Conservation (phyloP, 2,797 vertebrate species). For the Tragopan temminckii region DNA sequence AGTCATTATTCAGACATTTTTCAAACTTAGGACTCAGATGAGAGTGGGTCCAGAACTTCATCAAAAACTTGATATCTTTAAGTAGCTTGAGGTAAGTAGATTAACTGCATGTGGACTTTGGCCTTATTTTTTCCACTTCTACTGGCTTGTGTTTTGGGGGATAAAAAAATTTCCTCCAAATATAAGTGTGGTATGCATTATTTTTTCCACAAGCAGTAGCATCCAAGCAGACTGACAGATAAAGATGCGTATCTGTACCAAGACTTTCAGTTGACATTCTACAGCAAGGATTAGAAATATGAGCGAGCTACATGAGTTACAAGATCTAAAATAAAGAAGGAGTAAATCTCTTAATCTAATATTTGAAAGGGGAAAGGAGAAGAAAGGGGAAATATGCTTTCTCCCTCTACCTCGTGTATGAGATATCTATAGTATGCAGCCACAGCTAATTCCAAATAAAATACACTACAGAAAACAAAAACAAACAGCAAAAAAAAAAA, state of each 20-base stretch:
- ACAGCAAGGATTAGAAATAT: not conserved
- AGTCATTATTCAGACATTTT: not conserved
- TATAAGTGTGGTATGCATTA: not conserved
- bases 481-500: too few species aligned
- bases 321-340: not conserved
- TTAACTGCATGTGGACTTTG: not conserved
- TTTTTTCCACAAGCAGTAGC: not conserved
- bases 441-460: not conserved
- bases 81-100: not conserved
- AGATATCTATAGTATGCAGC: not conserved
- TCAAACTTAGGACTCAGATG: not conserved
- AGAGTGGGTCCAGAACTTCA: not conserved
- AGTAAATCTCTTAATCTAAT: not conserved
- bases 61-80: not conserved
- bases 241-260: not conserved
- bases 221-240: not conserved
- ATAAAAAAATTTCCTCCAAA: not conserved
- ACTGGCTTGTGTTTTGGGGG: not conserved
- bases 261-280: conserved; percentile 8
- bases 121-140: not conserved
- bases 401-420: not conserved
- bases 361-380: not conserved
- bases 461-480: not conserved
- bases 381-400: not conserved
- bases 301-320: not conserved